Evolutionary conservation across 2,797 vertebrate species (phyloP).

Genomic region (Lagodon rhomboides): DNA sequence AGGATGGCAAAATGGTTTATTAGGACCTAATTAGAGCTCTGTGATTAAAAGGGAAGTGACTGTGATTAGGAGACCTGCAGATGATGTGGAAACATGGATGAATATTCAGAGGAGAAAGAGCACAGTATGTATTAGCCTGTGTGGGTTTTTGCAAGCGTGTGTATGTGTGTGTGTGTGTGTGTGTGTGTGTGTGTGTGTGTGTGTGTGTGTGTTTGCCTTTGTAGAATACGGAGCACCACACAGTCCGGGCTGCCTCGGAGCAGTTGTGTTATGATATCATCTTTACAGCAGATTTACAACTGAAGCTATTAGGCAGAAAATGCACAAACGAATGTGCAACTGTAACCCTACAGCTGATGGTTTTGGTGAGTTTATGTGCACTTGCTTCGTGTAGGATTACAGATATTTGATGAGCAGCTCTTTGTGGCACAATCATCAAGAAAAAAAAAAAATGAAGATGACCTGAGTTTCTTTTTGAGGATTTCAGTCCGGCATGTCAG

Average conservation of each 20-base stretch:
- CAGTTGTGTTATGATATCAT: constrained; percentile 68
- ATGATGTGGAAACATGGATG: constrained; percentile 84
- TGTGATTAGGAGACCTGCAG: constrained; percentile 88
- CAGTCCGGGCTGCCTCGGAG: constrained; percentile 54
- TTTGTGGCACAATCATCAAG: constrained; percentile 1
- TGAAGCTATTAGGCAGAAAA: constrained; percentile 68
- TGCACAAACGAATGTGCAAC: constrained; percentile 15
- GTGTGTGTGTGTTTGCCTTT: constrained; percentile 40
- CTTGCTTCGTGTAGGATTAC: constrained; percentile 4
- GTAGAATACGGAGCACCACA: constrained; percentile 46
- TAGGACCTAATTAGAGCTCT: constrained; percentile 87
- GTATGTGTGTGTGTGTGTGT: no score
- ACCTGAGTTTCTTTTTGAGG: constrained; percentile 57
- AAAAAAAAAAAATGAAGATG: constrained; percentile 35
- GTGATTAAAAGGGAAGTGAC: constrained; percentile 89
- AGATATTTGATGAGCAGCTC: constrained; percentile 34
- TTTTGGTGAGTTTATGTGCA: constrained; percentile 1
- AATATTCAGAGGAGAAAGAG: constrained; percentile 84
- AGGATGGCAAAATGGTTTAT: constrained; percentile 87
- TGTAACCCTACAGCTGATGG: constrained; percentile 23
- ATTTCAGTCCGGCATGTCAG: constrained; percentile 66
- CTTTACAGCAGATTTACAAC: constrained; percentile 54
- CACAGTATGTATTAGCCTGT: constrained; percentile 63
- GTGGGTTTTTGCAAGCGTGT: constrained; percentile 30
- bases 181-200: no score